Evolutionary conservation across 1,140 invertebrate genomes (phyloP).

Genomic region (Drosophila kohkoa): DNA sequence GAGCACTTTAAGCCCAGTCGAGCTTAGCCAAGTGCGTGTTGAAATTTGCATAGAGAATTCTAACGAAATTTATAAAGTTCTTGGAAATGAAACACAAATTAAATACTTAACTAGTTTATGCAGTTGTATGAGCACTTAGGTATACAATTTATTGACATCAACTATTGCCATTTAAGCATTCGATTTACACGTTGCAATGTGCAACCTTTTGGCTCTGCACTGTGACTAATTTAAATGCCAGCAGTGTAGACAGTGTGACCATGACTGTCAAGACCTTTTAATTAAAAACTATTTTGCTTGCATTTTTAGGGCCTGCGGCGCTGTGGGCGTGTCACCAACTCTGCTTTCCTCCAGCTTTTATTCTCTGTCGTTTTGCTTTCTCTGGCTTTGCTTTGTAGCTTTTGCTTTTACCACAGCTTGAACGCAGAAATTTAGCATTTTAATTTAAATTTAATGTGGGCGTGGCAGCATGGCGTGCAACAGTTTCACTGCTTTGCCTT

Average conservation of each 20-base stretch:
- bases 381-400: not conserved
- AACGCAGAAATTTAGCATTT: constrained; percentile 77
- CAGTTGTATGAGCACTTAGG: too few relatives aligned
- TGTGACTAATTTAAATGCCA: constrained; percentile 46
- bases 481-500: constrained; percentile 54
- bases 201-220: not conserved
- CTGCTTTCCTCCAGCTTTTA: not conserved
- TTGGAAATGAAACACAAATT: too few relatives aligned
- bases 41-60: not conserved
- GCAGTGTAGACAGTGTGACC: constrained; percentile 52
- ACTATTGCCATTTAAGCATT: not conserved
- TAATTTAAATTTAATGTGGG: constrained; percentile 80
- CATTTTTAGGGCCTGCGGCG: constrained; percentile 69
- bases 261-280: constrained; percentile 71
- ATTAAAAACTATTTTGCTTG: constrained; percentile 83
- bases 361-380: not conserved
- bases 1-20: not conserved
- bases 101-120: too few relatives aligned
- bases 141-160: not conserved
- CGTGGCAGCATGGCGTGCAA: constrained; percentile 73
- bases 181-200: not conserved
- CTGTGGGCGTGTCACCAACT: constrained; percentile 49
- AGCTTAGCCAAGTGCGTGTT: not conserved
- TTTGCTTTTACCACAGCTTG: constrained; percentile 56
- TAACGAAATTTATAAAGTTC: not conserved